Percentiles rank a stretch among this genome's conserved stretches.
Evolutionary conservation across 2,113 vertebrate genomes (phyloP).

Genomic region (Morone chrysops): DNA sequence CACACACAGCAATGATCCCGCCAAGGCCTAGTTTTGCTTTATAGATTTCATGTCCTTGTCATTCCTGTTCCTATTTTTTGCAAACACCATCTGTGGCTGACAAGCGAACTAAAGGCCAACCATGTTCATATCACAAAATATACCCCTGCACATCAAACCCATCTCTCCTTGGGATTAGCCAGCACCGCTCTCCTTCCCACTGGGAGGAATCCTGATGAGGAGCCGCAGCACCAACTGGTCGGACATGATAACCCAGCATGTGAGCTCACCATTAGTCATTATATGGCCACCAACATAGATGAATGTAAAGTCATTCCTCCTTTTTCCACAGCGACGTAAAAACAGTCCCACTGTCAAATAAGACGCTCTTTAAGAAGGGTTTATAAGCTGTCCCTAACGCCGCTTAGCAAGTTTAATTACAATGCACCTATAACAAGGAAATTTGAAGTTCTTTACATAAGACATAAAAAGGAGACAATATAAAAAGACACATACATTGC

Average conservation of each 20-base stretch:
- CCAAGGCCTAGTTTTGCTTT: slow-evolving; percentile 21
- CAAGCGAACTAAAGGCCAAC: slow-evolving; percentile 46
- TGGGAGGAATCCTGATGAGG: slow-evolving; percentile 55
- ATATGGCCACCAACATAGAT: slow-evolving; percentile 34
- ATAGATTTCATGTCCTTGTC: slow-evolving; percentile 48
- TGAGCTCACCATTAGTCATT: slow-evolving; percentile 42
- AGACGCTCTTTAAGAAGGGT: neutral
- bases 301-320: slow-evolving; percentile 12
- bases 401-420: neutral
- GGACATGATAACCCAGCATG: slow-evolving; percentile 60
- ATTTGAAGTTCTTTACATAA: neutral
- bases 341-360: neutral
- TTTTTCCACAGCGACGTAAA: slow-evolving; percentile 2
- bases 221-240: slow-evolving; percentile 36
- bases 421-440: neutral
- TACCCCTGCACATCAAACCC: slow-evolving; percentile 54
- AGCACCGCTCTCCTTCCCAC: slow-evolving; percentile 46
- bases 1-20: slow-evolving; percentile 23
- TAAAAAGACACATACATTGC: neutral
- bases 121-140: slow-evolving; percentile 48
- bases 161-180: slow-evolving; percentile 57
- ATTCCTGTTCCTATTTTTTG: slow-evolving; percentile 20
- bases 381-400: neutral
- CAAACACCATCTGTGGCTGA: slow-evolving; percentile 45
- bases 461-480: neutral